Conservation (phyloP, 53 echinoderm and acorn worm genomes). For the Stichopus horrens region DNA sequence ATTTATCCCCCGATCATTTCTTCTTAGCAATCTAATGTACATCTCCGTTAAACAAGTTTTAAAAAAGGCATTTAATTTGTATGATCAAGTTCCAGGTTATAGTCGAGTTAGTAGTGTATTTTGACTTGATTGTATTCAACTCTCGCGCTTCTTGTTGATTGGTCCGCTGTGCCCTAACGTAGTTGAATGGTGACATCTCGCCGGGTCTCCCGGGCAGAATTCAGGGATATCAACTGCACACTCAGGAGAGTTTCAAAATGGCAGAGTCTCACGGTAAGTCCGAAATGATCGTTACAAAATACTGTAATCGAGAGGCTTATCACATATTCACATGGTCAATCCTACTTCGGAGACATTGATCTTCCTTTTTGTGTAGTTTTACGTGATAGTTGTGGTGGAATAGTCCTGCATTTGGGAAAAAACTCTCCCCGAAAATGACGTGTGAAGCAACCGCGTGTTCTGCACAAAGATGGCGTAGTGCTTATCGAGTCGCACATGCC, state of each 20-base stretch:
- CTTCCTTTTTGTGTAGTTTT: neutral
- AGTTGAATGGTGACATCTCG: conserved; percentile 34
- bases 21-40: too few relatives aligned
- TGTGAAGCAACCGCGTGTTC: conserved; percentile 11
- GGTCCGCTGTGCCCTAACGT: conserved; percentile 36
- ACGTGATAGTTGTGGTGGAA: neutral
- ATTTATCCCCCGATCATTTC: neutral
- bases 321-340: neutral
- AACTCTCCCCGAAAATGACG: neutral
- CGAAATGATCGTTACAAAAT: neutral
- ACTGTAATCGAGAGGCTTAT: neutral
- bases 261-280: conserved; percentile 24
- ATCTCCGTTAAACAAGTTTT: neutral
- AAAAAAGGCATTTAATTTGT: neutral
- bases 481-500: conserved; percentile 7
- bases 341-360: neutral
- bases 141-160: conserved; percentile 37
- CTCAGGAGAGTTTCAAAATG: neutral
- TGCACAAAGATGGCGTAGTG: conserved; percentile 19
- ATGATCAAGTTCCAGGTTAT: neutral
- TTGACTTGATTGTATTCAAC: conserved; percentile 21
- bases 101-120: neutral
- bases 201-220: conserved; percentile 31
- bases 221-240: conserved; percentile 28
- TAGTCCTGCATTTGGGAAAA: neutral